Conservation (phyloP, 2,113 vertebrate species). For the Piprites chloris region DNA sequence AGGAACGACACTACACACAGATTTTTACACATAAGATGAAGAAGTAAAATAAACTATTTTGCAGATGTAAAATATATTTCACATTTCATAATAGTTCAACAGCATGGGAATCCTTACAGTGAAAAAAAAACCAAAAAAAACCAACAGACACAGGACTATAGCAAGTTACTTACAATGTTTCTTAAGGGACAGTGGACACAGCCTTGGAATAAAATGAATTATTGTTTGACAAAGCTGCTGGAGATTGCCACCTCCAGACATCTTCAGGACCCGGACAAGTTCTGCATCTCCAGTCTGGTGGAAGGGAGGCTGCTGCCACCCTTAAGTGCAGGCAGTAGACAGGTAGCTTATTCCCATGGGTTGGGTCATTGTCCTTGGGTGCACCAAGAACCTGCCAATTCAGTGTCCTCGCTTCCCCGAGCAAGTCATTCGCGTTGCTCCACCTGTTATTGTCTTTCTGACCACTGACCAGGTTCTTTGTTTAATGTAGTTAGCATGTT, state of each 20-base stretch:
- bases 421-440: not conserved
- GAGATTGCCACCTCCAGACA: not conserved
- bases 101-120: not conserved
- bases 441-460: not conserved
- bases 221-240: not conserved
- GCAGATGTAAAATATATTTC: not conserved
- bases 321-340: not conserved
- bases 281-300: not conserved
- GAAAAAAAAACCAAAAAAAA: not conserved
- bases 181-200: not conserved
- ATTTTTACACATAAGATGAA: not conserved
- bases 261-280: rapidly evolving
- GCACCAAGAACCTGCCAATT: not conserved
- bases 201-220: not conserved
- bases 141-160: rapidly evolving
- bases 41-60: not conserved
- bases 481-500: not conserved
- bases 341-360: not conserved
- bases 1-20: rapidly evolving
- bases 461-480: not conserved
- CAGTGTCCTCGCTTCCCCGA: not conserved
- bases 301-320: not conserved
- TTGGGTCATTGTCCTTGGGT: not conserved
- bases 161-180: not conserved
- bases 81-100: not conserved